Base-by-base conservation (phyloP, 2,888 invertebrate species). In the Drosophila monieri region DNA sequence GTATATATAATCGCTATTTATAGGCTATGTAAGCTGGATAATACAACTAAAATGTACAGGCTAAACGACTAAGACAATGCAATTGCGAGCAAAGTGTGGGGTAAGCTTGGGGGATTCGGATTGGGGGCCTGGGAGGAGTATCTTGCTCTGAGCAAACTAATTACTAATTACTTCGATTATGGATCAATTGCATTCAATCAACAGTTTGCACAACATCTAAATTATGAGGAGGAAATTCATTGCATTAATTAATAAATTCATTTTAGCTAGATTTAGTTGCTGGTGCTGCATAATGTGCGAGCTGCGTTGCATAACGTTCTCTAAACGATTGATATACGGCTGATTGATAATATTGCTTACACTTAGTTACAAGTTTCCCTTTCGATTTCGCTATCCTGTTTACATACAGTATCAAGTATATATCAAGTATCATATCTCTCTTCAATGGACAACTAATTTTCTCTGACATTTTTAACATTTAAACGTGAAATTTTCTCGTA, bases 41-140 rank as follows among this genome's bases (percentile, higher is more conserved):
- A 80, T 83, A 83, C 74, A 87, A 83, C 88, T 84, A 85, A 84
- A 84, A 85, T 86, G 73, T 84, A 85, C 88, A 84, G 65, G 76
- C 86, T 86, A 84, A 85, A 74, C 84, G 86, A 84, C 84, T 88
- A 84, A 88, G 76, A 84, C 76, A 85, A 88, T 85, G 86, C 77
- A 61, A 30, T 73, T 73, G 73, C 70, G 56, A 66, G 73, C 75
- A 67, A 62, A 27, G 44, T 46, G 48, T 37, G 30, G 41, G 23
- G 46, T 43, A 43, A 12, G 21, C 21, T 21, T 23, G 21, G 43
- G 43, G 43, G 4, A 3, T 5, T 12, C 6, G 41, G 41, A 9
- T 18, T 18, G 30, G 44, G n/a, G 25, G 14, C 14, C 23, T 18
- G 15, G 27, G 27, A 18, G 25, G 32, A 43, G n/a, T 49, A 47